Evolutionary conservation across 2,113 vertebrate species (phyloP).

Genomic region (Peromyscus leucopus): DNA sequence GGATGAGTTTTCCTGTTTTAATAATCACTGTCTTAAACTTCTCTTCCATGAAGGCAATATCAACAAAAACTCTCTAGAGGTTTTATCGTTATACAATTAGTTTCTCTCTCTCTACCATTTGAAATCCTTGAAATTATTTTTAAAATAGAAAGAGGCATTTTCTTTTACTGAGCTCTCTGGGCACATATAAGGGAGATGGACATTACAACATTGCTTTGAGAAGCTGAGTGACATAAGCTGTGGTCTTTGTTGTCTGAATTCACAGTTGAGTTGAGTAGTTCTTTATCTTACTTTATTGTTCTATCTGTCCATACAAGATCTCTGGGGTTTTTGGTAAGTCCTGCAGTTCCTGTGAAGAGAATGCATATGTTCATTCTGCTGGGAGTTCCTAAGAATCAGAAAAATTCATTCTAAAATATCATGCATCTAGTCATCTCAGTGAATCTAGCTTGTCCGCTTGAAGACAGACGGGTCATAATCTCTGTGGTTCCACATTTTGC

Average conservation of each 20-base stretch:
- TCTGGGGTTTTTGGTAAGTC: not conserved
- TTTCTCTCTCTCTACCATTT: constrained; percentile 77
- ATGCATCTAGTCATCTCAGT: constrained; percentile 4
- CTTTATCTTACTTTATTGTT: constrained; percentile 46
- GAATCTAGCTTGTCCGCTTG: not conserved
- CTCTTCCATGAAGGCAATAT: constrained; percentile 87
- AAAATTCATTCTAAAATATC: constrained; percentile 31
- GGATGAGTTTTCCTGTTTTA: constrained; percentile 88
- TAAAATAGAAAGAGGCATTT: constrained; percentile 51
- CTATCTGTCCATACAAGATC: not conserved
- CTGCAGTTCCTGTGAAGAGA: not conserved
- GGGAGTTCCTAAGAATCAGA: not conserved
- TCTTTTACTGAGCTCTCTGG: constrained; percentile 30
- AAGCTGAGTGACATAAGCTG: not conserved
- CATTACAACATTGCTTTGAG: not conserved
- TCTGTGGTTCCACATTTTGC: constrained; percentile 27
- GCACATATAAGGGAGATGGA: constrained; percentile 15
- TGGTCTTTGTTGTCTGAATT: constrained; percentile 41
- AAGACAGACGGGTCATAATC: constrained; percentile 39
- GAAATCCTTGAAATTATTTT: constrained; percentile 78
- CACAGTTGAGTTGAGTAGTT: not conserved
- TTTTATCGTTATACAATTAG: constrained; percentile 84
- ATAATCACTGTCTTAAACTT: constrained; percentile 88
- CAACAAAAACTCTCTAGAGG: constrained; percentile 87
- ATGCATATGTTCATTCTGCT: not conserved